Conservation (phyloP, 1,140 invertebrate genomes). For the Diachasmimorpha longicaudata region DNA sequence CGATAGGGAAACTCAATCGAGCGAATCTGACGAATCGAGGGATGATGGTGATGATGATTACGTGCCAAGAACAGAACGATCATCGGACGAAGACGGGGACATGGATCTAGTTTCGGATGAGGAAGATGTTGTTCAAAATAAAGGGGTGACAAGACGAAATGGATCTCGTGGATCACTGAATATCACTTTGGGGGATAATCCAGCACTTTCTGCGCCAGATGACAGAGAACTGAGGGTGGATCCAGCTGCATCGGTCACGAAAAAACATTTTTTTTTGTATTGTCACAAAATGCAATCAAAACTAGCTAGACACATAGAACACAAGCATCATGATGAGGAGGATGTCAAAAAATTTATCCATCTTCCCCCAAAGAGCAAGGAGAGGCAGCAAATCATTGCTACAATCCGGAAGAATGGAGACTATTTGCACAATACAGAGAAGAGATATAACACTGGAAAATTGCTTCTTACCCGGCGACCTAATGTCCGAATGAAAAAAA, state of each 20-base stretch:
- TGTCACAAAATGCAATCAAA: constrained; percentile 23
- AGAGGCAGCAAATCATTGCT: constrained; percentile 23
- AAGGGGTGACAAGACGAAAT: background rate
- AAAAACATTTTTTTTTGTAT: constrained; percentile 26
- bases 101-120: background rate
- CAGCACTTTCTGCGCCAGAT: background rate
- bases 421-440: constrained; percentile 20
- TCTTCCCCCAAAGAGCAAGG: background rate
- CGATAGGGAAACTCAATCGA: background rate
- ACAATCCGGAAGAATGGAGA: constrained; percentile 19
- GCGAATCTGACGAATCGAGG: background rate
- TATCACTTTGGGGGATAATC: background rate
- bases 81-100: background rate
- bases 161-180: background rate
- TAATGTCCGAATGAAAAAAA: background rate
- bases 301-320: constrained; percentile 16
- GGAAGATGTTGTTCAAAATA: background rate
- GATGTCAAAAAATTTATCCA: constrained; percentile 22
- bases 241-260: background rate
- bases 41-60: background rate
- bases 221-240: background rate
- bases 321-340: constrained; percentile 15
- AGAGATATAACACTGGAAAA: constrained; percentile 4
- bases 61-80: background rate
- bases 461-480: constrained; percentile 28